Evolutionary conservation across 23 tunicate genomes (phyloP).

Genomic region (Halocynthia aurantium): DNA sequence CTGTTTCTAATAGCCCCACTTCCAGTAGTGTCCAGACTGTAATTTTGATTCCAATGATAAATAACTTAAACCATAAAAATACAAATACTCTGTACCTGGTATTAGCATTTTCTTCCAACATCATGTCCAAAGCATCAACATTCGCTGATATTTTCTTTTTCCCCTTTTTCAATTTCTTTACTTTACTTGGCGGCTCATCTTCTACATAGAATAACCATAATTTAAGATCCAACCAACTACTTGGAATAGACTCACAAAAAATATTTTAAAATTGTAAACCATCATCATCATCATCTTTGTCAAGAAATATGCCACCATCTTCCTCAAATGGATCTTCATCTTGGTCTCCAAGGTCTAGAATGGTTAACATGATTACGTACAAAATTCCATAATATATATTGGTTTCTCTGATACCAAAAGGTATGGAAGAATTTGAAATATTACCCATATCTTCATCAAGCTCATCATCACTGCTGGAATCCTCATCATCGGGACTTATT

Average conservation of each 20-base stretch:
- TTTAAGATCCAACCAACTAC: too few relatives aligned
- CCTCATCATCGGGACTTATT: background rate
- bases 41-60: background rate
- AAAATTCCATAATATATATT: too few relatives aligned
- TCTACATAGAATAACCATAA: too few relatives aligned
- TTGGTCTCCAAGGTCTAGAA: background rate
- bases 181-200: background rate
- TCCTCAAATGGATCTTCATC: constrained; percentile 6
- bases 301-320: background rate
- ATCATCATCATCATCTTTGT: constrained; percentile 14
- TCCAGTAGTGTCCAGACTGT: constrained; percentile 34
- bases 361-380: too few relatives aligned
- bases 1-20: constrained; percentile 37
- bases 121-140: constrained; percentile 48
- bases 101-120: constrained; percentile 49
- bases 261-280: background rate
- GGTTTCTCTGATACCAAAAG: too few relatives aligned
- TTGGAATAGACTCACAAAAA: too few relatives aligned
- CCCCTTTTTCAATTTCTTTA: background rate
- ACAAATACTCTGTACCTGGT: constrained; percentile 28
- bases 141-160: constrained; percentile 18
- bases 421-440: too few relatives aligned
- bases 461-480: constrained; percentile 17
- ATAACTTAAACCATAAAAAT: too few relatives aligned
- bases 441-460: background rate